Percentiles rank a stretch among this genome's conserved stretches.
phyloP scores from a whole-genome alignment of 1,140 invertebrate genomes.

The Druon quercuslanigerum region DNA sequence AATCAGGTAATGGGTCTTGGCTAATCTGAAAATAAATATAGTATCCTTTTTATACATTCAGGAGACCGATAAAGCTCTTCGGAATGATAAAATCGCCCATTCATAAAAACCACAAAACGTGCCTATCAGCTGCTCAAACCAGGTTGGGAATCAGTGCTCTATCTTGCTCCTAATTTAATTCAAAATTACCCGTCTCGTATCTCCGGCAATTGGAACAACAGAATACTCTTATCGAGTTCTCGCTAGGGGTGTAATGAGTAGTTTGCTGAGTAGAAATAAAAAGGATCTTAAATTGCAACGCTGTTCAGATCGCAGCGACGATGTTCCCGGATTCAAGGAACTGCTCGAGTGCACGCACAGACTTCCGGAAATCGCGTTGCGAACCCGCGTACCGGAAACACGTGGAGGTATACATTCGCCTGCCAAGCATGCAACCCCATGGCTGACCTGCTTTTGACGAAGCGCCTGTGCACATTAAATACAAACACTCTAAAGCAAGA shows the following conservation, averaged over 20 bases:
- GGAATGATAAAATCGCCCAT: too few relatives aligned
- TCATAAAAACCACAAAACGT: too few relatives aligned
- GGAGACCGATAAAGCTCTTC: too few relatives aligned
- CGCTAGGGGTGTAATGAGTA: background rate
- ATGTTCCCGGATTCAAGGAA: constrained; percentile 19
- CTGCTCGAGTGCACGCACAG: constrained; percentile 30
- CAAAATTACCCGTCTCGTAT: background rate
- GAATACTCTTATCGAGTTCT: constrained; percentile 4
- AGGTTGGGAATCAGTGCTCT: too few relatives aligned
- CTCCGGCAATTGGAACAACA: constrained; percentile 7
- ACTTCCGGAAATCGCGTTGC: constrained; percentile 38
- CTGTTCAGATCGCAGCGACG: constrained; percentile 12
- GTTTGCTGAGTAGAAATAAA: constrained; percentile 8
- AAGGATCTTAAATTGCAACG: constrained; percentile 9
- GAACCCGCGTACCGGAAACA: constrained; percentile 34
- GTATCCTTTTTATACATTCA: too few relatives aligned
- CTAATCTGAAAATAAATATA: too few relatives aligned
- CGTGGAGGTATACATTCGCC: constrained; percentile 29
- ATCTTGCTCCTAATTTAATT: constrained; percentile 9
- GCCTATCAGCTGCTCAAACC: too few relatives aligned
- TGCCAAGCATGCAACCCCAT: constrained; percentile 30
- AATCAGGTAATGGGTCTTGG: too few relatives aligned
- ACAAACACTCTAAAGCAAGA: constrained; percentile 1
- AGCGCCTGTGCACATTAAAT: constrained; percentile 23
- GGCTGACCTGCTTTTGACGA: constrained; percentile 39